A percentile compares a stretch with the other conserved stretches of the same genome.
Conservation (phyloP, 2,113 vertebrate species). For the Cheirogaleus medius region DNA sequence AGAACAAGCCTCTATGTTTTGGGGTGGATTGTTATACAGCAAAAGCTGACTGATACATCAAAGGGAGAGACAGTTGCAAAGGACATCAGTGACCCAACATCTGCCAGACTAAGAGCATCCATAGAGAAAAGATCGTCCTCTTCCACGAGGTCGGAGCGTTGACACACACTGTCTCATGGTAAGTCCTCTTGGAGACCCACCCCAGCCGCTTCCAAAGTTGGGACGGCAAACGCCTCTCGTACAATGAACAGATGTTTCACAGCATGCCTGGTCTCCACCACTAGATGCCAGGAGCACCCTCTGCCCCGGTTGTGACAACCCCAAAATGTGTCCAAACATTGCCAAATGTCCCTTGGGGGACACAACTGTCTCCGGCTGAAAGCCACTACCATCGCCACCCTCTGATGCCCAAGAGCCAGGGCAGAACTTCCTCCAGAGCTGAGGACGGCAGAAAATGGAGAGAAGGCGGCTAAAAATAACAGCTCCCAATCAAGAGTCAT, state of each 20-base stretch:
- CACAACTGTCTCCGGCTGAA: background rate
- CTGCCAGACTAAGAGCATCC: background rate
- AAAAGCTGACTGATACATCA: background rate
- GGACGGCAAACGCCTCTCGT: background rate
- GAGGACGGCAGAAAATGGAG: conserved; percentile 40
- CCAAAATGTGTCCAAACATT: background rate
- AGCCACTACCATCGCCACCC: background rate
- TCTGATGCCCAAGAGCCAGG: background rate
- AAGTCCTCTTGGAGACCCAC: background rate
- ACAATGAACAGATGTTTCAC: background rate
- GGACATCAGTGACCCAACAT: background rate
- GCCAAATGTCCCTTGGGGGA: background rate
- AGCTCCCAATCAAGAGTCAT: conserved; percentile 69
- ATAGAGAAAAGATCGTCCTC: background rate
- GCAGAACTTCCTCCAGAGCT: background rate
- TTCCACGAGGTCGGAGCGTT: background rate
- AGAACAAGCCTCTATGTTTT: background rate
- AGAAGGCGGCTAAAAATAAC: conserved; percentile 71
- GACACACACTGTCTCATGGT: accelerated
- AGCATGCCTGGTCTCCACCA: background rate
- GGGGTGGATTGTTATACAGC: background rate
- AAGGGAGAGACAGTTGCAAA: background rate
- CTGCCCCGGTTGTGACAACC: background rate
- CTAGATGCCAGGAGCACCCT: background rate
- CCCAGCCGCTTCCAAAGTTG: background rate